phyloP scores from a whole-genome alignment of 1,140 invertebrate species.

The Aradophagus sp. region DNA sequence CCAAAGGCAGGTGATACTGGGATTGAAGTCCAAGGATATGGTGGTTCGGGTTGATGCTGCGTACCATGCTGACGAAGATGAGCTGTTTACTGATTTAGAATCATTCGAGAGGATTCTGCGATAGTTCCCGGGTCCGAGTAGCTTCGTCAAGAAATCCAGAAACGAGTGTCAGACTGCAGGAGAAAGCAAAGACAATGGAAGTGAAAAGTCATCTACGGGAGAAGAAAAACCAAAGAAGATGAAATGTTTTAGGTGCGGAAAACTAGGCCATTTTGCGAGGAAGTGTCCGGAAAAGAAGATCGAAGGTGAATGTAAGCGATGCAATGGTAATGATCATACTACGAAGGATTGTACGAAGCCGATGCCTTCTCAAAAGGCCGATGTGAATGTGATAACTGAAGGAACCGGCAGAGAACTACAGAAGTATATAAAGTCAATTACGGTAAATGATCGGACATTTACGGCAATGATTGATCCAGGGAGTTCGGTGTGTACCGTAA shows the following conservation, averaged over 20 bases:
- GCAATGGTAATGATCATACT: neutral
- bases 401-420: no score
- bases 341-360: slow-evolving; percentile 12
- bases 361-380: neutral
- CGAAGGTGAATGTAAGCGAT: neutral
- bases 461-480: slow-evolving; percentile 3
- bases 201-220: neutral
- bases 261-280: slow-evolving; percentile 10
- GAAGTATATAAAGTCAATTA: neutral
- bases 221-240: neutral
- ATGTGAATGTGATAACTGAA: no score
- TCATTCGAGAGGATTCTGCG: neutral
- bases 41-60: neutral
- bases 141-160: no score
- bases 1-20: slow-evolving; percentile 38
- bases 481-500: slow-evolving; percentile 2
- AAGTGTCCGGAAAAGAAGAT: slow-evolving; percentile 1
- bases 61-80: slow-evolving; percentile 9
- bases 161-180: no score
- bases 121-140: no score
- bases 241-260: slow-evolving; percentile 2
- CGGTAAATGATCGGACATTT: neutral
- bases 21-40: slow-evolving; percentile 32
- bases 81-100: slow-evolving; percentile 8
- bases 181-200: neutral